Evolutionary conservation across 2,888 invertebrate species (phyloP), one percentile per base, ranked within the genome.

Genomic region (Neoascia interrupta): DNA sequence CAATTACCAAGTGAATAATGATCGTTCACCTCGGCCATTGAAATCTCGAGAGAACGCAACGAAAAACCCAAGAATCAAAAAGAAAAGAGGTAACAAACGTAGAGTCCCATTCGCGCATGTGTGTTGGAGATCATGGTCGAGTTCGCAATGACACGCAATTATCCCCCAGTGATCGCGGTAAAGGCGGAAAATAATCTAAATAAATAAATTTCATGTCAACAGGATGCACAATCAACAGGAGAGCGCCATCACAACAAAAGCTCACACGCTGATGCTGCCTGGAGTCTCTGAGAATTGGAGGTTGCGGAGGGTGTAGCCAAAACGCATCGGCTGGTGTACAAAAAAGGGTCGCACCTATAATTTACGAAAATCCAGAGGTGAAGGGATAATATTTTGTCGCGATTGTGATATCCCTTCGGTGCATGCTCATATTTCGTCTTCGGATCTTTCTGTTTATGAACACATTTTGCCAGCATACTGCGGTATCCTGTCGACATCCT

Each of bases 1-100:
- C 79, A 79, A 66, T 41, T 53, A 47, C 37, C 60, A 79, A 79
- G 61, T 79, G 79, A 72, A 54, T 73, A 79, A 79, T 79, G 79
- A 79, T 72, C 53, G 72, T 61, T 51, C 58, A 58, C 51, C 28
- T 37, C 53, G 49, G 2, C 45, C 53, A 31, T 34, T 36, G 41
- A 15, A 43, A 26, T 6, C n/a, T n/a, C n/a, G n/a, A 6, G 4
- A 31, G 31, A 28, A 8, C 34, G 31, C 31, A 19, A 39, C 21
- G 23, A 19, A 21, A 5, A 45, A 49, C 8, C 1, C 15, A 34
- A 23, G 37, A 10, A 45, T 34, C 34, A 18, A 49, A n/a, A n/a
- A 23, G 26, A 41, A 21, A 11, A 18, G 4, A 39, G 43, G 15
- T 4, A 45, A 10, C 19, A 11, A 15, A 37, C 13, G 28, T 21